Evolutionary conservation across 2,888 invertebrate genomes (phyloP), one percentile per base, ranked within the genome.

Genomic region (Lathronympha strigana): DNA sequence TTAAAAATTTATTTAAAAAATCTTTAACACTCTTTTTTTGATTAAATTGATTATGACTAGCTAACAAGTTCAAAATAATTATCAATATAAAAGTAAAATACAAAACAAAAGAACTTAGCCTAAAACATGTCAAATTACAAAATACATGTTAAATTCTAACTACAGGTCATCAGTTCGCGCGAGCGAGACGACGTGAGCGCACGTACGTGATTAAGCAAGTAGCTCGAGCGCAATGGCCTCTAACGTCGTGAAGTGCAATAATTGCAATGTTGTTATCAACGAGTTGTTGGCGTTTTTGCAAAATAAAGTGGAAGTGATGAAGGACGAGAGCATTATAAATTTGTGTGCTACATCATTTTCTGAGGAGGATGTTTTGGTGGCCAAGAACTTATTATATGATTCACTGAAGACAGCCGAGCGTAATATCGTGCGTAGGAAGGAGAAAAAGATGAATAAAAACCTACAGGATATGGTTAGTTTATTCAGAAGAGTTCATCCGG

Each of bases 221-320:
- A 13, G n/a, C n/a, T 36, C 36, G 43, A 43, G 43, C 6, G 13
- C 43, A 43, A 43, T 43, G 43, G 19, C 43, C 43, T 43, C 43
- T 43, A 19, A 15, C 15, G 43, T 17, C 0, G 17, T 43, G 19
- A 15, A 43, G 13, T 43, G 43, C 19, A 43, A 43, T 19, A 17
- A 6, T 15, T 43, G 43, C 43, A 43, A 43, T 17, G 19, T 43
- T 17, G 43, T 43, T 6, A 43, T 43, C 8, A 43, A 19, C 13
- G 43, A 43, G 19, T 1, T 43, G 9, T 13, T 43, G 19, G 43
- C 43, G 1, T 43, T 43, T 19, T 13, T 43, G 17, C 43, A 43
- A 19, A 43, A 43, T 43, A 43, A 43, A 43, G 43, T 43, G 43
- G 43, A 43, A 13, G 19, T 43, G 8, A 43, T 43, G 43, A 43